A percentile compares a stretch with the other conserved stretches of the same genome.
phyloP scores from a whole-genome alignment of 1,140 invertebrate species.

The Apocrypta bakeri region DNA sequence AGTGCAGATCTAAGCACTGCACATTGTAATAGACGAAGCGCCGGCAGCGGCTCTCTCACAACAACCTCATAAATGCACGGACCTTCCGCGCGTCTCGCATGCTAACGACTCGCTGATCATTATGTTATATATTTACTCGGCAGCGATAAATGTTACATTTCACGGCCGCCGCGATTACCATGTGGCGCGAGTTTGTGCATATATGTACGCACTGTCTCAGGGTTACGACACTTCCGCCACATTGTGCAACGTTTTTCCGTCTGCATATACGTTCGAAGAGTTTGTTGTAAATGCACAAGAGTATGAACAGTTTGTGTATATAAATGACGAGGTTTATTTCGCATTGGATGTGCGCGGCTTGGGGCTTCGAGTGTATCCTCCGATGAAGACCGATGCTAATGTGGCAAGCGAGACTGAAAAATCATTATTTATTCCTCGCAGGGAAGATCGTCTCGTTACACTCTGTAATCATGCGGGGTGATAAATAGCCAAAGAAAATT shows the following conservation, averaged over 20 bases:
- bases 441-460: no score
- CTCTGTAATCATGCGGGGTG: no score
- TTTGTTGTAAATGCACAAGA: background rate
- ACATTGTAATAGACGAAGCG: background rate
- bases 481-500: no score
- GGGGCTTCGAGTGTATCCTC: no score
- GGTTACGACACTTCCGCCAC: slow-evolving; percentile 56
- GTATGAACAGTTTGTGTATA: background rate
- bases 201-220: slow-evolving; percentile 47
- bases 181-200: slow-evolving; percentile 36
- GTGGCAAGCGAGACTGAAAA: no score
- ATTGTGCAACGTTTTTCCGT: slow-evolving; percentile 57
- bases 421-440: background rate
- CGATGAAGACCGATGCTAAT: no score
- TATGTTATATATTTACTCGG: slow-evolving; percentile 24
- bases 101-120: background rate
- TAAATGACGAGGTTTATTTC: background rate
- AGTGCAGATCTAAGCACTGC: background rate
- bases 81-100: slow-evolving; percentile 17
- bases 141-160: slow-evolving; percentile 53
- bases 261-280: background rate
- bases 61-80: background rate
- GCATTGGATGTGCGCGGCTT: no score
- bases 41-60: background rate
- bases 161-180: slow-evolving; percentile 62